Conservation (phyloP, 2,113 vertebrate genomes). For the Tympanuchus pallidicinctus region DNA sequence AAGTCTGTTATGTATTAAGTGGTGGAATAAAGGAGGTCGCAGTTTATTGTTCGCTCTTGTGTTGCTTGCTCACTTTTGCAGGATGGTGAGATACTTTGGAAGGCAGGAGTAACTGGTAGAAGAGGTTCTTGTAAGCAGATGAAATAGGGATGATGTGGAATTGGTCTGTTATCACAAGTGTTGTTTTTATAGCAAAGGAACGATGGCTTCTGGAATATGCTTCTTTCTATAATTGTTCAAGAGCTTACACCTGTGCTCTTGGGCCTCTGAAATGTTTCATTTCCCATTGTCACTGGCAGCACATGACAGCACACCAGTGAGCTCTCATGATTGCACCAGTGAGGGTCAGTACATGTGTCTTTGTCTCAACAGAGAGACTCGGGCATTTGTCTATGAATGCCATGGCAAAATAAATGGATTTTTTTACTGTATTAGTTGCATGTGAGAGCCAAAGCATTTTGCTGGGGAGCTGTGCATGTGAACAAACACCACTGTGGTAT, state of each 20-base stretch:
- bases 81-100: not conserved
- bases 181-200: not conserved
- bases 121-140: not conserved
- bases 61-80: conserved; percentile 49
- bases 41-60: conserved; percentile 33
- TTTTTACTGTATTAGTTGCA: not conserved
- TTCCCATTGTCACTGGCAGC: not conserved
- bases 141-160: not conserved
- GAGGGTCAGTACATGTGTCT: not conserved
- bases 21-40: conserved; percentile 22
- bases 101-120: not conserved
- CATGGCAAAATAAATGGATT: not conserved
- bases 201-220: not conserved
- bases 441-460: not conserved
- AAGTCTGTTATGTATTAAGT: not conserved
- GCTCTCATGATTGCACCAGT: fast-evolving
- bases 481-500: not conserved
- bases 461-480: not conserved
- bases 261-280: not conserved
- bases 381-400: not conserved
- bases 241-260: not conserved
- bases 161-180: not conserved
- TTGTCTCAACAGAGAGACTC: not conserved
- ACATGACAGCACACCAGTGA: fast-evolving
- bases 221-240: not conserved